Conservation (phyloP, 2,797 vertebrate species). For the Mycteria americana region DNA sequence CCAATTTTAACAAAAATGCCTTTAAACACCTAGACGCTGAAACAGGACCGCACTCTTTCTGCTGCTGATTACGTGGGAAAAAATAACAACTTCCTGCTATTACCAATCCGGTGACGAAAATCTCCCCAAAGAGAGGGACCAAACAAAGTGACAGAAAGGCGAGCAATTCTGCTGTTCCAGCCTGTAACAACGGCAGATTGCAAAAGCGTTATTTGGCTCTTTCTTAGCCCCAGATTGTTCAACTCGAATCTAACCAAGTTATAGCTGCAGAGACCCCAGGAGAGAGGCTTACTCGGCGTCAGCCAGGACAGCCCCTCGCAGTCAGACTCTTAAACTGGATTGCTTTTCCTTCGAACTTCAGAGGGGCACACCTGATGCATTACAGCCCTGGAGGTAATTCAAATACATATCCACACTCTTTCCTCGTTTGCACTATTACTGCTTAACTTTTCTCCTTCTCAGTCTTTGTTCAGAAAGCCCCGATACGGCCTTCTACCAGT, state of each 20-base stretch:
- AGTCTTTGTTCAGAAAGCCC: not conserved
- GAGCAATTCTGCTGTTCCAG: not conserved
- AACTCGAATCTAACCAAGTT: not conserved
- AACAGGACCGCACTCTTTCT: not conserved
- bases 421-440: not conserved
- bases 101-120: not conserved
- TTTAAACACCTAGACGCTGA: not conserved
- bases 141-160: not conserved
- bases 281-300: not conserved
- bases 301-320: not conserved
- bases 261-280: not conserved
- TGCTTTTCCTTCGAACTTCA: not conserved
- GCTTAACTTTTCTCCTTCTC: not conserved
- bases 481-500: not conserved
- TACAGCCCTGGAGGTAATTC: not conserved
- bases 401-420: not conserved
- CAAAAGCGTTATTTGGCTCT: not conserved
- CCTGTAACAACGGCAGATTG: not conserved
- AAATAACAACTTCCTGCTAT: slow-evolving; percentile 33
- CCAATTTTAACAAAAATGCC: not conserved
- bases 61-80: slow-evolving; percentile 19
- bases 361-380: not conserved
- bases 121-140: not conserved
- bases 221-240: not conserved
- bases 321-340: not conserved